Base-by-base conservation (phyloP, 2,113 vertebrate species). In the Colinus virginianus region DNA sequence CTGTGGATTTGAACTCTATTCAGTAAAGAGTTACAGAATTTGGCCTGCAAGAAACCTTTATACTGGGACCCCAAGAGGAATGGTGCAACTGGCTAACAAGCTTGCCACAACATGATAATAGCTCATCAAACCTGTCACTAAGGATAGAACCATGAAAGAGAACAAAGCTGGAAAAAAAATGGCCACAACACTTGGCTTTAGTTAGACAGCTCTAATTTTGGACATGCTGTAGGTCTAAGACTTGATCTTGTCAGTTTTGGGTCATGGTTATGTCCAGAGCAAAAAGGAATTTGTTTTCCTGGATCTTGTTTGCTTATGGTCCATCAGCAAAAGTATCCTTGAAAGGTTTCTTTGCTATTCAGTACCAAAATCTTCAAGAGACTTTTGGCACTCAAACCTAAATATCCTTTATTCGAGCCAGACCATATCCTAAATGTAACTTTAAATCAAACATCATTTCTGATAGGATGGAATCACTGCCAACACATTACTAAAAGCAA, bases 51-150 rank as follows among this genome's bases (percentile, higher is more conserved):
- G 38, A 67, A 88, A 79, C 23, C 19, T 69, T 48, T 34, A n/a
- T 0, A 0, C 11, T 68, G 49, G 40, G 11, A 87, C 46, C 42
- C 49, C 48, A 83, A 90, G 64, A 32, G 20, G 78, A 95, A 91
- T 9, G 23, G 28, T 85, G 30, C 49, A 85, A 80, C 17, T 11
- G 74, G 48, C 40, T 59, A 92, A 75, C 34, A 78, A 78, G 43
- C 32, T 85, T n/a, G 59, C 75, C 68, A 79, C 28, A 83, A 55
- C 42, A 18, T 46, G 46, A 46, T 8, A 90, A 34, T 30, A 68
- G 18, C 67, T 79, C 84, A 86, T 58, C 79, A 81, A 87, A 76
- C 36, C 75, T 86, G 9, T 43, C 92, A 94, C 87, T 87, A 92
- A 40, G 59, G 56, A 53, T 5, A 46, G 63, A 90, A 59, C 26